Conservation (phyloP, 2,113 vertebrate genomes). For the Onychostoma macrolepis region DNA sequence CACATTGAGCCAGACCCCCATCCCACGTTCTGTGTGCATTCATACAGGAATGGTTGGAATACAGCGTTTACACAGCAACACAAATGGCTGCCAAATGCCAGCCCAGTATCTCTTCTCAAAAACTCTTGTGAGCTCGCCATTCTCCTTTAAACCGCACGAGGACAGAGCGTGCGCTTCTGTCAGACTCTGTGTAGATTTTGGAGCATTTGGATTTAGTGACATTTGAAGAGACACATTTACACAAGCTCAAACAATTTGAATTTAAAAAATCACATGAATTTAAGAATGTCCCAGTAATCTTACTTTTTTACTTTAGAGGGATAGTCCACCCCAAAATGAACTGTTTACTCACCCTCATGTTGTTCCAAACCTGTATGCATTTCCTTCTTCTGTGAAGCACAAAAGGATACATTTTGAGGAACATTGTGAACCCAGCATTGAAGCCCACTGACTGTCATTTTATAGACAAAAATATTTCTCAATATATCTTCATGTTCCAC, state of each 20-base stretch:
- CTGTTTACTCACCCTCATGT: not conserved
- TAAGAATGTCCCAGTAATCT: not conserved
- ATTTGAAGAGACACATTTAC: not conserved
- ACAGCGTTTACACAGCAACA: constrained; percentile 47
- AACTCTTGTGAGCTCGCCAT: constrained; percentile 1
- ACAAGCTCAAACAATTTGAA: not conserved
- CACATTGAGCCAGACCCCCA: constrained; percentile 30
- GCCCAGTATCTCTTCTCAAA: not conserved
- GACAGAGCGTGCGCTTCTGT: not conserved
- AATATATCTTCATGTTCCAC: not conserved
- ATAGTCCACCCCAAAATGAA: too few relatives aligned
- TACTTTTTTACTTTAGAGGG: not conserved
- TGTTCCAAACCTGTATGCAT: not conserved
- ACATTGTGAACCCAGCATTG: not conserved
- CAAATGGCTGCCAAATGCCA: constrained; percentile 37
- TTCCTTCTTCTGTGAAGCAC: not conserved
- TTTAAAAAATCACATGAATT: not conserved
- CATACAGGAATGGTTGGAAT: constrained; percentile 47
- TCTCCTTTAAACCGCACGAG: not conserved
- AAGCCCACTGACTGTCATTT: not conserved
- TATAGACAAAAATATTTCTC: not conserved
- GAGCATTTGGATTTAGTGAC: not conserved
- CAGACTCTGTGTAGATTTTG: not conserved
- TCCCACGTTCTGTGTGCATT: constrained; percentile 48
- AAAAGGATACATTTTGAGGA: not conserved